Evolutionary conservation across 2,888 invertebrate species (phyloP).

Genomic region (Xanthia togata): DNA sequence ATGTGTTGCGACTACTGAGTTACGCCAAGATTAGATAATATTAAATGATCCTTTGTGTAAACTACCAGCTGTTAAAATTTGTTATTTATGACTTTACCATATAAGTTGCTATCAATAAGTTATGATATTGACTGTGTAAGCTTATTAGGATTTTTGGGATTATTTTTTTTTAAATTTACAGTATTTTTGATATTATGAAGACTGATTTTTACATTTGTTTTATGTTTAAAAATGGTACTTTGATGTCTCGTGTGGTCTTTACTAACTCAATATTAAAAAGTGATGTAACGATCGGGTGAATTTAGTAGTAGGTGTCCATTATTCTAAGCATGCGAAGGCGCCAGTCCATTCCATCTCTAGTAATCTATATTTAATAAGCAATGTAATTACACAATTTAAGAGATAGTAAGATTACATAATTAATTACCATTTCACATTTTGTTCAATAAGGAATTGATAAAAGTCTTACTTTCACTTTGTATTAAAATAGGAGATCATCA

Average conservation of each 20-base stretch:
- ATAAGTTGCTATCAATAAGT: slow-evolving; percentile 52
- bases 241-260: not conserved
- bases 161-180: not conserved
- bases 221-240: not conserved
- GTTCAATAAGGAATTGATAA: slow-evolving; percentile 56
- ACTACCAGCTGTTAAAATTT: slow-evolving; percentile 62
- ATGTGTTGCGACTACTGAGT: slow-evolving; percentile 78
- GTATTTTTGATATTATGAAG: slow-evolving; percentile 1
- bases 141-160: slow-evolving; percentile 40
- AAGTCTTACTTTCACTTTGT: slow-evolving; percentile 63
- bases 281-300: not conserved
- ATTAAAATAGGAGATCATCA: slow-evolving; percentile 56
- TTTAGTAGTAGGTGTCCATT: slow-evolving; percentile 8
- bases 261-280: slow-evolving; percentile 8
- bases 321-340: slow-evolving; percentile 6
- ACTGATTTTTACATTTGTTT: slow-evolving; percentile 11
- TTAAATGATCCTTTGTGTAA: slow-evolving; percentile 80
- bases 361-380: slow-evolving; percentile 60
- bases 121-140: slow-evolving; percentile 51
- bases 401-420: slow-evolving; percentile 51
- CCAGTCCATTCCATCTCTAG: slow-evolving; percentile 3
- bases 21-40: slow-evolving; percentile 82
- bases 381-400: slow-evolving; percentile 47
- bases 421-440: slow-evolving; percentile 63
- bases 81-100: slow-evolving; percentile 57